Evolutionary conservation across 23 tunicate genomes (phyloP), one percentile per base, ranked within the genome.

Genomic region (Pegea sp.): DNA sequence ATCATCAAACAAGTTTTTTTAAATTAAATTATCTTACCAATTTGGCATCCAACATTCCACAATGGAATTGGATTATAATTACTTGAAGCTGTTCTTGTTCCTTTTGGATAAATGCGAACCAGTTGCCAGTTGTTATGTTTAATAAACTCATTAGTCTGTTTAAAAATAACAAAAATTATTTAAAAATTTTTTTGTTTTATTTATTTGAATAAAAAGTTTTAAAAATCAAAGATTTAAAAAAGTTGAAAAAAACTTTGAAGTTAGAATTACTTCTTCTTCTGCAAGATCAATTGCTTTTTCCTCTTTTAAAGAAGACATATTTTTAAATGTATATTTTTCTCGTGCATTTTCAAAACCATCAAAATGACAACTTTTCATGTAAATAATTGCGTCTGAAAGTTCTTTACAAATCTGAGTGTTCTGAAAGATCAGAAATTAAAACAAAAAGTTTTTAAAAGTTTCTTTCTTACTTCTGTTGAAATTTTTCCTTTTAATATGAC

Each of bases 31-130:
- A 33, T 48, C 69, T 52, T 67, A 81, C 94, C 94, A 18, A 81
- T 81, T 57, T 81, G 94, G 54, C 84, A 81, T 1, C 94, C 94
- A 46, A 33, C 53, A 26, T 61, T 76, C 94, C 94, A 81, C 60
- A 59, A 18, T 11, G 63, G 44, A 20, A 81, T 24, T 4, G 94
- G 94, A 54, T 62, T 49, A 33, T 81, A 81, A 57, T 81, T 81
- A 66, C 86, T 73, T 23, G 94, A 81, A 44, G 73, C 86, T n/a
- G 80, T 69, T 34, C 86, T 30, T 1, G 63, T 60, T 48, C 74
- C 86, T 66, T 56, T 61, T 11, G 94, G 94, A 48, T 81, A 81
- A 49, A 81, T 72, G 28, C 94, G 44, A 6, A 68, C 65, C 28
- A 81, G 42, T 57, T 81, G 94, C 69, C 76, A 56, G 26, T 23